These are phyloP conservation scores for Istiophorus platypterus DNA, from an alignment of 2,113 vertebrate species.

Conservation along the genomic window DNA sequence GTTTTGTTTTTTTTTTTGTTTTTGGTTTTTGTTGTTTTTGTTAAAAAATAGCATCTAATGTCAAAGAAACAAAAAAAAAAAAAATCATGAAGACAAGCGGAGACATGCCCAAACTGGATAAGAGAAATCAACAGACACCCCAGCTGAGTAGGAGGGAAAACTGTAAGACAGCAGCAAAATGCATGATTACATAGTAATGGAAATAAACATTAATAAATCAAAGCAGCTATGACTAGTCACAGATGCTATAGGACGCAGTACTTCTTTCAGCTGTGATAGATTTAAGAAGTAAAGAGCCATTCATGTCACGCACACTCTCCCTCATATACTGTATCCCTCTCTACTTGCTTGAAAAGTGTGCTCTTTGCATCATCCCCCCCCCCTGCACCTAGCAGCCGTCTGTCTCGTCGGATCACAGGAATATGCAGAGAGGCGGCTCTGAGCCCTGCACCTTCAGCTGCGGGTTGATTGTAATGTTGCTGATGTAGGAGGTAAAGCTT, in stretches of 20 bases:
- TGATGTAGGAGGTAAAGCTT: constrained; percentile 10
- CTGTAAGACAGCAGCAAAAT: constrained; percentile 20
- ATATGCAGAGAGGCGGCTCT: constrained; percentile 25
- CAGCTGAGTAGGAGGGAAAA: constrained; percentile 8
- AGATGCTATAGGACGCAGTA: constrained; percentile 15
- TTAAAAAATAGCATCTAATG: background rate
- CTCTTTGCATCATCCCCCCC: constrained; percentile 62
- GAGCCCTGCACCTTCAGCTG: constrained; percentile 54
- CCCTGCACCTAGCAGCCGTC: constrained; percentile 41
- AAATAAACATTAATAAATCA: constrained; percentile 46
- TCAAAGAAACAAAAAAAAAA: constrained; percentile 41
- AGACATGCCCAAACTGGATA: constrained; percentile 26
- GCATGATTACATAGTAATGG: constrained; percentile 29
- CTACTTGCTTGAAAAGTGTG: constrained; percentile 46
- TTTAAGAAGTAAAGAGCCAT: constrained; percentile 52
- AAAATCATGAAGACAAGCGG: constrained; percentile 34
- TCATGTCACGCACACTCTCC: constrained; percentile 10
- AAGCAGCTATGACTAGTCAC: constrained; percentile 18
- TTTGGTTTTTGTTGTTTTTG: background rate
- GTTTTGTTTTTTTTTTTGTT: background rate
- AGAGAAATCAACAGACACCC: constrained; percentile 32
- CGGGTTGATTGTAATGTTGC: constrained; percentile 31
- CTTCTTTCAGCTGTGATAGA: constrained; percentile 48
- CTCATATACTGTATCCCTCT: constrained; percentile 1
- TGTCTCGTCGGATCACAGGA: constrained; percentile 58